phyloP scores from a whole-genome alignment of 2,888 invertebrate genomes.

The Mechanitis messenoides region DNA sequence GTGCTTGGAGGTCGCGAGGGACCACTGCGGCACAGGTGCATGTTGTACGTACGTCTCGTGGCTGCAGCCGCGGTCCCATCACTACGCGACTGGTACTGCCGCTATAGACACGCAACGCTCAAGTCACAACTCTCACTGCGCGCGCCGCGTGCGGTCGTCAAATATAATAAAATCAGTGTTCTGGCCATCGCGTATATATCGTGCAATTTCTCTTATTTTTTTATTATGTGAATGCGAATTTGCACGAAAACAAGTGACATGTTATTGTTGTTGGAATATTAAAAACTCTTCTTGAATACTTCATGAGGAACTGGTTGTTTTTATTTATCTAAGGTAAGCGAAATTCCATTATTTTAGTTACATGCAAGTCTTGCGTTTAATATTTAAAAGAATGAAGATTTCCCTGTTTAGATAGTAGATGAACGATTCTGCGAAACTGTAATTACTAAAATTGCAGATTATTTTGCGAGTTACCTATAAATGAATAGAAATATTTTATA shows the following conservation, averaged over 20 bases:
- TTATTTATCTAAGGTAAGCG: slow-evolving; percentile 26
- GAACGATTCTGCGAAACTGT: too few relatives aligned
- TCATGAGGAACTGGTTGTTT: slow-evolving; percentile 61
- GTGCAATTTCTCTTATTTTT: slow-evolving; percentile 65
- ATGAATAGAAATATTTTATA: not conserved
- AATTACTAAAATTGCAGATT: too few relatives aligned
- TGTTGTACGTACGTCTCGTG: slow-evolving; percentile 46
- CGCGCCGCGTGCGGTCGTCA: slow-evolving; percentile 70
- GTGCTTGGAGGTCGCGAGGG: slow-evolving; percentile 13
- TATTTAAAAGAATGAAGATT: too few relatives aligned
- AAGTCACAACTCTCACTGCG: slow-evolving; percentile 71
- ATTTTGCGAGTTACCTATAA: not conserved
- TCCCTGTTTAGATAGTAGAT: too few relatives aligned
- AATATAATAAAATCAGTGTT: slow-evolving; percentile 57
- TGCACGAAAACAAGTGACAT: slow-evolving; percentile 69
- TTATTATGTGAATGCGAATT: slow-evolving; percentile 71
- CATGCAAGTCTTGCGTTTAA: too few relatives aligned
- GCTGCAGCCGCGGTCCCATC: slow-evolving; percentile 45
- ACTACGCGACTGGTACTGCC: slow-evolving; percentile 35
- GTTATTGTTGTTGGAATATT: slow-evolving; percentile 58
- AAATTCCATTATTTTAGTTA: not conserved
- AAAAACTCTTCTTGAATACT: slow-evolving; percentile 50
- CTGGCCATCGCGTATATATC: slow-evolving; percentile 58
- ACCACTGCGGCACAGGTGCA: slow-evolving; percentile 36
- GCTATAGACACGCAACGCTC: slow-evolving; percentile 35